phyloP scores from a whole-genome alignment of 2,113 vertebrate species.

The Microtus montanus region DNA sequence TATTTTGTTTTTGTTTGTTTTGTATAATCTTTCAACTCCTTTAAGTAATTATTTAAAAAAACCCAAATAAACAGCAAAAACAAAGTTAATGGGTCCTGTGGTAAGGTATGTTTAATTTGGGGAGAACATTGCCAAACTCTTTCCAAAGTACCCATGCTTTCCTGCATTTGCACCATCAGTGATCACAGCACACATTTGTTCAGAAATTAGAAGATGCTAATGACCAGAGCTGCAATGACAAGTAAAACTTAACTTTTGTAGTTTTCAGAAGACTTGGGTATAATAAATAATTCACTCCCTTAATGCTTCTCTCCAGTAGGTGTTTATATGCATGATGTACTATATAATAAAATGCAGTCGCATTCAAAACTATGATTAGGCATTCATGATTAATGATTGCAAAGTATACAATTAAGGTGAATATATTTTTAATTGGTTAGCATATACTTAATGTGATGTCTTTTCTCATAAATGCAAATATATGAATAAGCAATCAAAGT shows the following conservation, averaged over 20 bases:
- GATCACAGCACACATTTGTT: not conserved
- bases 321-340: constrained; percentile 14
- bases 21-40: not conserved
- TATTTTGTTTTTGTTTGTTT: not conserved
- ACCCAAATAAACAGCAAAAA: not conserved
- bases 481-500: constrained; percentile 77
- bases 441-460: constrained; percentile 52
- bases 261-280: constrained; percentile 18
- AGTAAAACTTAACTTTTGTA: constrained; percentile 14
- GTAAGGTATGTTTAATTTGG: not conserved
- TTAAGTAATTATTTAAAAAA: not conserved
- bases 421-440: constrained; percentile 70
- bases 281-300: constrained; percentile 61
- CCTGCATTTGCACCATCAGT: not conserved
- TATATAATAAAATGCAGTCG: constrained; percentile 59
- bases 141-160: not conserved
- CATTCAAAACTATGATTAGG: constrained; percentile 62
- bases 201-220: not conserved
- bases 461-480: constrained; percentile 62
- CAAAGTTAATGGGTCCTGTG: not conserved
- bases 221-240: constrained; percentile 35
- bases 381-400: constrained; percentile 73
- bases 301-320: constrained; percentile 12
- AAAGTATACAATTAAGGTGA: constrained; percentile 62
- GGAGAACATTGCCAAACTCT: not conserved